Evolutionary conservation across 2,888 invertebrate genomes (phyloP), one percentile per base, ranked within the genome.

Genomic region (Ophion costatus): DNA sequence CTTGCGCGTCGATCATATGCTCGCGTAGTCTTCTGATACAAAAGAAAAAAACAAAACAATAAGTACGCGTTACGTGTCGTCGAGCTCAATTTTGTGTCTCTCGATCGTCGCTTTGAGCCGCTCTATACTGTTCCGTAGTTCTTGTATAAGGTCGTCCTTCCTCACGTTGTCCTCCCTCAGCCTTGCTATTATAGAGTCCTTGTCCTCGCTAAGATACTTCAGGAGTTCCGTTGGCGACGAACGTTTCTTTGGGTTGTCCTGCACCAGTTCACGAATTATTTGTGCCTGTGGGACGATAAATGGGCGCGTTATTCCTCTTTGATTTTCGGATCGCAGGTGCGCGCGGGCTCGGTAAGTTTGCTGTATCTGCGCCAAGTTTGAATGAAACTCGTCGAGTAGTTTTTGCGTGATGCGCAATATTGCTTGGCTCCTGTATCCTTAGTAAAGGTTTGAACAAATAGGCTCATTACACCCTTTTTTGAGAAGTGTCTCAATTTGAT

Each of bases 161-260:
- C 86, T 73, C 4, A 51, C 42, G 79, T 90, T 90, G 33, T 89
- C 88, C 38, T 88, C 79, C 80, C 80, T 85, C 22, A 93, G 86
- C 70, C 86, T 87, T n/a, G 86, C 86, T 88, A 93, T 92, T 56
- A 81, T 86, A 0, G 87, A 64, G 80, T 95, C 95, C 5, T 95
- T 94, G 0, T 95, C 91, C 24, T 93, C 92, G 73, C 94, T 94
- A 2, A 95, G 91, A 84, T 95, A 94, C 83, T 95, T 94, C 59
- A 96, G 90, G 1, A 96, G 93, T 73, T 95, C 95, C 2, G 93
- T 90, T 0, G 96, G 95, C 75, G 96, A 95, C 0, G 96, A 95
- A 45, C 96, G 94, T 79, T 94, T 94, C 61, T 93, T 91, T 0
- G 96, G 95, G 82, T 95, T 94, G 59, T 94, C 91, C 80, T 95